Conservation (phyloP, 2,888 invertebrate genomes). For the Chalcis sispes region DNA sequence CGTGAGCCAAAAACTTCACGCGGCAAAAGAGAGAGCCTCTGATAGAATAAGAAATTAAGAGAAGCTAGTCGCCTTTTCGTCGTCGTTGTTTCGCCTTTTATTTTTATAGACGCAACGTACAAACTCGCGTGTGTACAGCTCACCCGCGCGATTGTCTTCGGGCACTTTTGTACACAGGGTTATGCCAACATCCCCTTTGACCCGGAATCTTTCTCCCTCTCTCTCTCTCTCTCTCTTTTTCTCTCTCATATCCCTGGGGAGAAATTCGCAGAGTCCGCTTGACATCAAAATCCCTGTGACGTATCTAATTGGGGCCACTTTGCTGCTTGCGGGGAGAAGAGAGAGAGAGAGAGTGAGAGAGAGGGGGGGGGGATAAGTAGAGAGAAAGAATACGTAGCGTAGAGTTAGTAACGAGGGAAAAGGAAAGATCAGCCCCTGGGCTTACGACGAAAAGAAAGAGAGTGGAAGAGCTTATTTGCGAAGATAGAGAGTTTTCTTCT, state of each 20-base stretch:
- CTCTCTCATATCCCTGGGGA: conserved; percentile 63
- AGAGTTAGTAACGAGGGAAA: too few species aligned
- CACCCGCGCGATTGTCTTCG: conserved; percentile 2
- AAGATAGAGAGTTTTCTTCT: too few species aligned
- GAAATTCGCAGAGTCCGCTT: conserved; percentile 64
- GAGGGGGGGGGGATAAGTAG: background rate
- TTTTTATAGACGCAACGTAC: too few species aligned
- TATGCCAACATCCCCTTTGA: background rate
- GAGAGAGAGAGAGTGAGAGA: conserved; percentile 29
- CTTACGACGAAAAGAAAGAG: conserved; percentile 63
- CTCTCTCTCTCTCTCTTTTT: background rate
- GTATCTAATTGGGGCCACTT: conserved; percentile 75
- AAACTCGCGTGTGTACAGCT: too few species aligned
- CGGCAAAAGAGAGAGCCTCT: conserved; percentile 21
- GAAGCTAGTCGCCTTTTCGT: conserved; percentile 16
- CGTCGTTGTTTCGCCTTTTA: conserved; percentile 21
- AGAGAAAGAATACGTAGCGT: conserved; percentile 29
- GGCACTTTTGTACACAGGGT: conserved; percentile 23
- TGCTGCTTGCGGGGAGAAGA: conserved; percentile 62
- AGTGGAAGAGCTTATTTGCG: too few species aligned
- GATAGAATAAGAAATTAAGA: conserved; percentile 55
- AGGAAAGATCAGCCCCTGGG: conserved; percentile 72
- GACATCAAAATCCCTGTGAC: conserved; percentile 73
- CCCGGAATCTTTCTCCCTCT: background rate
- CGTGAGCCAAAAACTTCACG: background rate